Percentiles rank a stretch among this genome's conserved stretches.
phyloP scores from a whole-genome alignment of 2,888 invertebrate genomes.

The Zeuzera pyrina region DNA sequence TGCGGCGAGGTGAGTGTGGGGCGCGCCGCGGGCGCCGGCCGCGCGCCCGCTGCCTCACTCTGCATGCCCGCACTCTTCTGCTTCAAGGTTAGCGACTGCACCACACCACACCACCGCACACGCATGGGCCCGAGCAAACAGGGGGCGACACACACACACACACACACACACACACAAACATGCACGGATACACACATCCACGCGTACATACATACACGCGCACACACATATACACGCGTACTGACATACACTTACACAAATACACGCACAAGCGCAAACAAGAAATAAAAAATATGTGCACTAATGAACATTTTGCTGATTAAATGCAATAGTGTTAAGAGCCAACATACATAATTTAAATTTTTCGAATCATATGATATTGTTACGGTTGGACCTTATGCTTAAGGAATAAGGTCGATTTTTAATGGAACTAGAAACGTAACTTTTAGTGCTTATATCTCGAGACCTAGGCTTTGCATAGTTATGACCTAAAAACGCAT shows the following conservation, averaged over 20 bases:
- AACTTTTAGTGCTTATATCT: no score
- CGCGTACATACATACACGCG: conserved; percentile 15
- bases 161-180: conserved; percentile 15
- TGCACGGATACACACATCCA: conserved; percentile 14
- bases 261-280: background rate
- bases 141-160: conserved; percentile 6
- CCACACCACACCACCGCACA: conserved; percentile 13
- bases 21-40: conserved; percentile 36
- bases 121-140: no score
- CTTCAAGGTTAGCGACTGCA: conserved; percentile 79
- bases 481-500: no score
- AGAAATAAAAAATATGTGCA: background rate
- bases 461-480: no score
- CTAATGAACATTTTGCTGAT: no score
- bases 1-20: conserved; percentile 51
- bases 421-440: no score
- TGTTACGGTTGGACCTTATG: no score
- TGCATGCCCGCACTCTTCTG: conserved; percentile 90
- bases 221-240: conserved; percentile 10
- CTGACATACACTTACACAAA: background rate
- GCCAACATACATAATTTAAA: no score
- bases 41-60: conserved; percentile 78
- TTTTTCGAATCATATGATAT: no score
- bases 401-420: no score
- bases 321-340: no score